A percentile compares a stretch with the other conserved stretches of the same genome.
These are phyloP conservation scores for Saccopteryx leptura DNA, from an alignment of 2,113 vertebrate genomes.

Conservation along the genomic window DNA sequence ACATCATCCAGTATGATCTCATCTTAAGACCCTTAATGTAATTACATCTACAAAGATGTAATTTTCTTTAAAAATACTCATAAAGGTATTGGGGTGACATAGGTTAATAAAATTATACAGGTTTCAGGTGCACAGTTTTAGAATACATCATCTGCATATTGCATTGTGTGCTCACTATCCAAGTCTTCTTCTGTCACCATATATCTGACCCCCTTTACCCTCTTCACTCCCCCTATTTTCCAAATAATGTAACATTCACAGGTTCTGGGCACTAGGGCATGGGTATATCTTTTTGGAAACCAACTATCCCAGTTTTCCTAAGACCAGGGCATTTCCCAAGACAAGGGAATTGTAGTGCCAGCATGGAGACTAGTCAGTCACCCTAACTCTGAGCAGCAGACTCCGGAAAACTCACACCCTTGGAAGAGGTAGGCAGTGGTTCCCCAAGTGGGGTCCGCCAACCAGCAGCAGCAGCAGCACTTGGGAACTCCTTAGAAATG, in stretches of 20 bases:
- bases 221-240: background rate
- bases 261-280: background rate
- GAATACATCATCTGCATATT: background rate
- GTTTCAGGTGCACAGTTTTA: background rate
- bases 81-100: background rate
- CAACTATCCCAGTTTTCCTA: background rate
- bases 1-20: background rate
- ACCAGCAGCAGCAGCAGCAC: background rate
- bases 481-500: background rate
- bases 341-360: background rate
- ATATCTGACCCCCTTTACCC: background rate
- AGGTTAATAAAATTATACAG: background rate
- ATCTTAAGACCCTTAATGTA: background rate
- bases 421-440: accelerated
- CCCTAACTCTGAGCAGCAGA: background rate
- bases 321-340: background rate
- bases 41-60: background rate
- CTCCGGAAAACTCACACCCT: background rate
- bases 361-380: background rate
- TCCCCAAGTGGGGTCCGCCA: background rate
- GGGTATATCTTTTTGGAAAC: background rate
- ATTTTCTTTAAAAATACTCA: background rate
- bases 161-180: background rate
- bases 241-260: background rate
- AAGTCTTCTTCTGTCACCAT: background rate